A percentile compares a stretch with the other conserved stretches of the same genome.
Evolutionary conservation across 2,113 vertebrate genomes (phyloP).

Genomic region (Monarcha castaneiventris): DNA sequence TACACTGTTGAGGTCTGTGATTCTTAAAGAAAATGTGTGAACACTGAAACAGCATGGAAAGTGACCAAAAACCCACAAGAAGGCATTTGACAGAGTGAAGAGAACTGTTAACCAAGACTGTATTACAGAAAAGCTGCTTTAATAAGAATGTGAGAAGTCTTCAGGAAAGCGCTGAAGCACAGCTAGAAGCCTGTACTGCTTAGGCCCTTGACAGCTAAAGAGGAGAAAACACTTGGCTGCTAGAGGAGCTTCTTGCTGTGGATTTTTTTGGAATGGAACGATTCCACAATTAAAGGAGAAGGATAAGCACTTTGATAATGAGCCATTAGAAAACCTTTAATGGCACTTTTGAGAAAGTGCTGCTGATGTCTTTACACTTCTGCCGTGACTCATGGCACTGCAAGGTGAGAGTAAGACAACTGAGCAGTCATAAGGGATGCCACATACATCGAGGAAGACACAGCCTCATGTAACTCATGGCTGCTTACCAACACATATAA

Average conservation of each 20-base stretch:
- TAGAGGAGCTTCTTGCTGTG: not conserved
- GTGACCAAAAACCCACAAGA: not conserved
- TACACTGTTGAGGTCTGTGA: not conserved
- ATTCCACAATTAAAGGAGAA: not conserved
- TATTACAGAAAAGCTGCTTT: not conserved
- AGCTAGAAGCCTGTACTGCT: not conserved
- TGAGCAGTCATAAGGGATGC: not conserved
- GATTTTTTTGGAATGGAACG: not conserved
- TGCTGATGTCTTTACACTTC: not conserved
- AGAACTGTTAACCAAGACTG: not conserved
- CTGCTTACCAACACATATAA: not conserved
- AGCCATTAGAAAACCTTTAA: not conserved
- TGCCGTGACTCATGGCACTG: not conserved
- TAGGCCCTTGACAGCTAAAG: not conserved
- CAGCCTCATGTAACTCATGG: not conserved
- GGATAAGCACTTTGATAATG: not conserved
- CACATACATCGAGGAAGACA: not conserved
- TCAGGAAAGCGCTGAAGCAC: not conserved
- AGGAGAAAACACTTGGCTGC: slow-evolving; percentile 12
- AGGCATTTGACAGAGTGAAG: not conserved
- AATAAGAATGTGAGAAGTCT: not conserved
- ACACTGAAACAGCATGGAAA: not conserved
- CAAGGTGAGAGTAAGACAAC: not conserved
- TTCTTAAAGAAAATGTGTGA: not conserved
- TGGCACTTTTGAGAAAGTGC: not conserved